Conservation (phyloP, 2,797 vertebrate species). For the Salmo trutta region DNA sequence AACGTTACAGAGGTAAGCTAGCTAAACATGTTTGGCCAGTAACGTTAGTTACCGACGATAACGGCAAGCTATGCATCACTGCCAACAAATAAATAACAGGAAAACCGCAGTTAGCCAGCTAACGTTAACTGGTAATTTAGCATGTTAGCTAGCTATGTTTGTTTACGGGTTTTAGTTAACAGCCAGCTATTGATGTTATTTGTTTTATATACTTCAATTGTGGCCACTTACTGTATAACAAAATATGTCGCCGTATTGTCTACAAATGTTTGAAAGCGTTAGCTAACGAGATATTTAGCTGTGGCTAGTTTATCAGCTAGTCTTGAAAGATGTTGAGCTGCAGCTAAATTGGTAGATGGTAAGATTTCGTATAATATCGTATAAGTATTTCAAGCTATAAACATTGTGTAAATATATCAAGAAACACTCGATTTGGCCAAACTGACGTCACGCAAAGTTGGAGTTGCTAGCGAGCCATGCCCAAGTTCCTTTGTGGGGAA, state of each 20-base stretch:
- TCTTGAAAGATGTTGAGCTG: neutral
- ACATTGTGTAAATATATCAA: neutral
- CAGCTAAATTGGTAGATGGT: too few relatives aligned
- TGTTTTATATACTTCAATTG: too few relatives aligned
- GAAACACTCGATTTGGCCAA: neutral
- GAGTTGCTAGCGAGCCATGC: conserved; percentile 24
- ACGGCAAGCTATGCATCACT: neutral
- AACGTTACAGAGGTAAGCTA: neutral
- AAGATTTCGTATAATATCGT: neutral
- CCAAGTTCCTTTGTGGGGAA: conserved; percentile 67
- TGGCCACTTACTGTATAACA: too few relatives aligned
- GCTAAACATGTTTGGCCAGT: neutral
- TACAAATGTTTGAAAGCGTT: too few relatives aligned
- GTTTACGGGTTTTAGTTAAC: too few relatives aligned
- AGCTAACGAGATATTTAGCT: neutral
- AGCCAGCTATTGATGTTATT: too few relatives aligned
- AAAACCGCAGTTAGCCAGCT: neutral
- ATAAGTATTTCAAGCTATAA: neutral
- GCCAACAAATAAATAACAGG: neutral
- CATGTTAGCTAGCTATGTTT: neutral
- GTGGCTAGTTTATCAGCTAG: neutral
- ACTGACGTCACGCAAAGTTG: conserved; percentile 2
- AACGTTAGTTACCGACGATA: neutral
- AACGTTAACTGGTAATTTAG: neutral
- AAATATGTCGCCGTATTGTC: too few relatives aligned